Evolutionary conservation across 2,113 vertebrate genomes (phyloP).

Genomic region (Nothoprocta pentlandii): DNA sequence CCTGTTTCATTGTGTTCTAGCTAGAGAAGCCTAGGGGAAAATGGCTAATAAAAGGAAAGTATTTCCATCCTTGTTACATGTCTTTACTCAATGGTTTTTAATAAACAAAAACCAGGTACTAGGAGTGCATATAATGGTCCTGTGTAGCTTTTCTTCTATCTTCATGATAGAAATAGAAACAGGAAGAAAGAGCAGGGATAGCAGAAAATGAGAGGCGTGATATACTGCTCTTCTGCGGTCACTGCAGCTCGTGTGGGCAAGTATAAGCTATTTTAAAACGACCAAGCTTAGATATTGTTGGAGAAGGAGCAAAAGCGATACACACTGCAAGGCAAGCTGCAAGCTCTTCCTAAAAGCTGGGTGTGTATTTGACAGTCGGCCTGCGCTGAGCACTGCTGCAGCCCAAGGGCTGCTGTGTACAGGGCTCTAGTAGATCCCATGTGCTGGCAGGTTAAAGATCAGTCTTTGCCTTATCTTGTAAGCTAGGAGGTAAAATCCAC

Average conservation of each 20-base stretch:
- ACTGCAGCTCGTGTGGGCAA: neutral
- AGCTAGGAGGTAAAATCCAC: neutral
- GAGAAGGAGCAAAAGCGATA: neutral
- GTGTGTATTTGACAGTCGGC: neutral
- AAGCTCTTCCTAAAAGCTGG: neutral
- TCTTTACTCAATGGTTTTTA: neutral
- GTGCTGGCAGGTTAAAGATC: neutral
- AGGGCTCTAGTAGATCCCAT: fast-evolving
- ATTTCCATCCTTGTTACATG: neutral
- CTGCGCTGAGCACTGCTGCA: neutral
- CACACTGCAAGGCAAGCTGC: neutral
- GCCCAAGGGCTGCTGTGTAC: neutral
- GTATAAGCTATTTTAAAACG: neutral
- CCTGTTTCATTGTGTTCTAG: neutral
- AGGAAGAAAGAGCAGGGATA: neutral
- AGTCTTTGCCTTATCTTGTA: neutral
- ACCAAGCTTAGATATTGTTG: neutral
- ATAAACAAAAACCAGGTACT: neutral
- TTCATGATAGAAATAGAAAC: neutral
- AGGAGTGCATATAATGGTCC: neutral
- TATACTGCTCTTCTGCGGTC: neutral
- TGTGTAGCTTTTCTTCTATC: neutral
- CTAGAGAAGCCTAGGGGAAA: neutral
- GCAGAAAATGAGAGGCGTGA: neutral
- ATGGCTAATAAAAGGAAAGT: neutral